Percentiles rank a stretch among this genome's conserved stretches.
These are phyloP conservation scores for Sesia apiformis DNA, from an alignment of 2,888 invertebrate genomes.

Conservation along the genomic window DNA sequence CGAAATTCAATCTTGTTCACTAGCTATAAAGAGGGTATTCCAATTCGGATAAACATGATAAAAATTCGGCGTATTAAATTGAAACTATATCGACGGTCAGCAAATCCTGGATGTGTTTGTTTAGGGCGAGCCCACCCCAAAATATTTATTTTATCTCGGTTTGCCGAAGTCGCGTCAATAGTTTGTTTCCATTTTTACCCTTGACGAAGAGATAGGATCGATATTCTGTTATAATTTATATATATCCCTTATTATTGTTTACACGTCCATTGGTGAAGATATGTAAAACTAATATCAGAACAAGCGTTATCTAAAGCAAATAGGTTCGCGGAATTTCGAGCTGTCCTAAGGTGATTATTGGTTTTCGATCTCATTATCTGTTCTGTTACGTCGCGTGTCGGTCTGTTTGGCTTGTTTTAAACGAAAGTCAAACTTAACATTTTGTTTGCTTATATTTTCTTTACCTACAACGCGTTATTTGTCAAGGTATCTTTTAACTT, in stretches of 20 bases:
- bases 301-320: conserved; percentile 63
- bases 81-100: conserved; percentile 73
- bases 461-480: not conserved
- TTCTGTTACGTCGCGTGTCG: conserved; percentile 39
- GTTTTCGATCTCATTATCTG: conserved; percentile 37
- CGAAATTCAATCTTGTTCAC: conserved; percentile 14
- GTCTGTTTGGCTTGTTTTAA: conserved; percentile 12
- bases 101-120: conserved; percentile 71
- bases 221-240: conserved; percentile 65
- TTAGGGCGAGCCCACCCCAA: conserved; percentile 73
- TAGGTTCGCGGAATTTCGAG: conserved; percentile 60
- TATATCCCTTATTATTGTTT: conserved; percentile 51
- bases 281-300: conserved; percentile 62
- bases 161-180: conserved; percentile 72
- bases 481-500: conserved; percentile 1
- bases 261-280: conserved; percentile 41
- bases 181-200: conserved; percentile 66
- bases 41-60: conserved; percentile 37
- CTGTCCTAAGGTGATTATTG: conserved; percentile 42
- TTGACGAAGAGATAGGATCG: conserved; percentile 57
- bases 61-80: conserved; percentile 72
- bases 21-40: conserved; percentile 32
- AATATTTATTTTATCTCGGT: conserved; percentile 74
- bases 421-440: conserved; percentile 11
- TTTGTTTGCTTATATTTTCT: not conserved